phyloP scores from a whole-genome alignment of 2,113 vertebrate species.

The Glaucomys volans region DNA sequence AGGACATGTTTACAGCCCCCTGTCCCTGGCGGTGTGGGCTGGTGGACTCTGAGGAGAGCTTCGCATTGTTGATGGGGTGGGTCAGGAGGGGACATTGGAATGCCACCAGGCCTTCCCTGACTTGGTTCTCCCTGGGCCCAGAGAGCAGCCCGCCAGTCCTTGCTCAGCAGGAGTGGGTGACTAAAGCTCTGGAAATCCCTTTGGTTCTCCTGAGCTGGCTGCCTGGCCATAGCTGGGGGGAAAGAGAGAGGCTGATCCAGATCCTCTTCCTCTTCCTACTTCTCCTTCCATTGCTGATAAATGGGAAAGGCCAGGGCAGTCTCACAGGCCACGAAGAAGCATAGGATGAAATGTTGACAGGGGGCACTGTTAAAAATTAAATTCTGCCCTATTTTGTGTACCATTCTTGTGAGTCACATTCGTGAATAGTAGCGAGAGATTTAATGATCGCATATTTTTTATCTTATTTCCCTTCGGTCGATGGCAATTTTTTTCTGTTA shows the following conservation, averaged over 20 bases:
- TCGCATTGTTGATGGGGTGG: neutral
- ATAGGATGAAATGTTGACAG: constrained; percentile 98
- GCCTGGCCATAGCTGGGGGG: neutral
- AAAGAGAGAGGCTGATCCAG: neutral
- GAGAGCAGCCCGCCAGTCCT: neutral
- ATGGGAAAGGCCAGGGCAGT: constrained; percentile 65
- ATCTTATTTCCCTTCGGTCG: constrained; percentile 98
- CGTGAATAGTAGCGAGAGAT: constrained; percentile 98
- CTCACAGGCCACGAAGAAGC: constrained; percentile 81
- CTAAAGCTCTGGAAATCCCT: neutral
- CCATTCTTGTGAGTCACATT: constrained; percentile 99
- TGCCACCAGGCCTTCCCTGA: neutral
- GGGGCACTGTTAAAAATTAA: constrained; percentile 98
- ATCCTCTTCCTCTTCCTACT: neutral
- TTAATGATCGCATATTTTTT: constrained; percentile 99
- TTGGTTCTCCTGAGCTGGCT: neutral
- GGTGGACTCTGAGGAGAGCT: neutral
- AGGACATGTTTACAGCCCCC: neutral
- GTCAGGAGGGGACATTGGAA: neutral
- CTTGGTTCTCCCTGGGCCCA: neutral
- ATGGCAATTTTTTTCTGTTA: constrained; percentile 99
- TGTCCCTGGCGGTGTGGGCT: neutral
- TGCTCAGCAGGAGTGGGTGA: neutral
- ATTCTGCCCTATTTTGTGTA: constrained; percentile 98
- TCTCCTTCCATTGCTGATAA: neutral